A percentile compares a stretch with the other conserved stretches of the same genome.
These are phyloP conservation scores for Ladona fulva DNA, from an alignment of 1,140 invertebrate species.

Conservation along the genomic window DNA sequence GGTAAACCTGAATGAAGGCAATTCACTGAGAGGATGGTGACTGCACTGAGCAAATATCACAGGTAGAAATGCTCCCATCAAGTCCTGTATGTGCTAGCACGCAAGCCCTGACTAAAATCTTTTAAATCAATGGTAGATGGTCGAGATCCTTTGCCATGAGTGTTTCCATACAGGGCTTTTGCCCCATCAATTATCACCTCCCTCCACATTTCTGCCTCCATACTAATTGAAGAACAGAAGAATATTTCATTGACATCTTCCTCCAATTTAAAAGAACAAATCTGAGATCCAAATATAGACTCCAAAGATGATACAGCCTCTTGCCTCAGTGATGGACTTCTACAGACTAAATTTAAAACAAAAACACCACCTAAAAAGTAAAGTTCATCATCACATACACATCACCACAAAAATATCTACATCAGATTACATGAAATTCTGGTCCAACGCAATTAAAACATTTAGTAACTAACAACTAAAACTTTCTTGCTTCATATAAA, in stretches of 20 bases:
- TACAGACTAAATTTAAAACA: neutral
- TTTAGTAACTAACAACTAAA: too few relatives aligned
- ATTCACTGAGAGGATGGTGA: too few relatives aligned
- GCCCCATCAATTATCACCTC: neutral
- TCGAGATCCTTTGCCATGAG: neutral
- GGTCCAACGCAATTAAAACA: too few relatives aligned
- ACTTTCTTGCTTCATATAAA: too few relatives aligned
- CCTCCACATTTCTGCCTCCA: constrained; percentile 8
- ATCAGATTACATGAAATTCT: too few relatives aligned
- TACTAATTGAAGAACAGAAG: constrained; percentile 6
- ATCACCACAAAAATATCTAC: too few relatives aligned
- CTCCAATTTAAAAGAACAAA: neutral
- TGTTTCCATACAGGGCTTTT: neutral
- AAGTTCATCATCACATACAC: too few relatives aligned
- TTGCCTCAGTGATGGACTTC: neutral
- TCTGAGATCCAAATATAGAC: neutral
- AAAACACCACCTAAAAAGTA: neutral
- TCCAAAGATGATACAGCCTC: neutral
- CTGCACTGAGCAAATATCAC: too few relatives aligned
- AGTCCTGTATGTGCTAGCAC: too few relatives aligned
- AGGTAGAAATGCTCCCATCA: too few relatives aligned
- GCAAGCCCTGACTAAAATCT: neutral
- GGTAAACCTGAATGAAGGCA: too few relatives aligned
- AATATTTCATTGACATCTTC: neutral
- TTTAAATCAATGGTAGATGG: neutral